Evolutionary conservation across 2,113 vertebrate species (phyloP), one percentile per base, ranked within the genome.

Genomic region (Nibea coibor): DNA sequence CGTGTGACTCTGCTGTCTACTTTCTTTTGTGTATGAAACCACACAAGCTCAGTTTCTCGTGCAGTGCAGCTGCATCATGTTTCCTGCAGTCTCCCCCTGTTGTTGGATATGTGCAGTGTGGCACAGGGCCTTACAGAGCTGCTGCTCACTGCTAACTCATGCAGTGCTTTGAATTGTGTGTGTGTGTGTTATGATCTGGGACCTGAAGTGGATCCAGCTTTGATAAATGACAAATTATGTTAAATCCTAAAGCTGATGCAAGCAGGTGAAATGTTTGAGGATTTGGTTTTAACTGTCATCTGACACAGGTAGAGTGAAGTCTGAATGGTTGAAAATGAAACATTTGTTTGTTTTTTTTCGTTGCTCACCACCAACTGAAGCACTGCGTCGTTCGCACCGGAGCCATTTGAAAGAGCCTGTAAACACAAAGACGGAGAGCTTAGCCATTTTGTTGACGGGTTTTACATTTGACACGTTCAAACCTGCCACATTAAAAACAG

Each of bases 301-400:
- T 43, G 24, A 64, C 12, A 10, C 6, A 28, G 16, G 1, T 10
- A 4, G 11, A 19, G 43, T 39, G 59, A 62, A 28, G 63, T 48
- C 4, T 19, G 10, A 47, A 45, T 28, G 15, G 19, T 0, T 35
- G 0, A 10, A 62, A 10, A 22, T 26, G 8, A 4, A 45, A 45
- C 43, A 35, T 35, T 35, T 35, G 7, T 35, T 12, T 45, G 2
- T 11, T 14, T 45, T 3, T 45, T 45, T 54, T 15, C 17, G 0
- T 14, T 24, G 93, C 91, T 95, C 45, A 96, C 95, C 91, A 95
- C 87, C 53, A 94, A 48, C 73, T 96, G 95, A 57, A 96, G 94
- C 39, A 95, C 73, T 2, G 89, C 84, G 39, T 91, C 94, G 53
- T 51, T 90, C 1, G 72, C 71, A 28, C 85, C 48, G 7, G 12